These are phyloP conservation scores for Orussus abietinus DNA, from an alignment of 1,140 invertebrate species.

Conservation along the genomic window DNA sequence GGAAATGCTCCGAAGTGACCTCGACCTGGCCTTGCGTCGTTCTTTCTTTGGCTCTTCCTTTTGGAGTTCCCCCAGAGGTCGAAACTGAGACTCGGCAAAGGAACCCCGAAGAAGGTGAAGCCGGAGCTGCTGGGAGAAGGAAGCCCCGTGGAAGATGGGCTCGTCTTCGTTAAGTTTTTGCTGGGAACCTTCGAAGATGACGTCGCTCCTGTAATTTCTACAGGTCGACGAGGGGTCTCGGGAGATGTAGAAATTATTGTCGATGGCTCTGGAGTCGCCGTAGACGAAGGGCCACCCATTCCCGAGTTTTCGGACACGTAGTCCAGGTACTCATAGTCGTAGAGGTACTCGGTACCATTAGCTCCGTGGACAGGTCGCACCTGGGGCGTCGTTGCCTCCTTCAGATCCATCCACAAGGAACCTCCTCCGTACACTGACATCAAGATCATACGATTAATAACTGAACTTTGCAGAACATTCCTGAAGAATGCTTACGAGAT, in stretches of 20 bases:
- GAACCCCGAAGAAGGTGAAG: conserved; percentile 82
- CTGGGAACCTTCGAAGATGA: no score
- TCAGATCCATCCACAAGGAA: conserved; percentile 32
- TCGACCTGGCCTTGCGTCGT: conserved; percentile 39
- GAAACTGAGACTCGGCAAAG: conserved; percentile 69
- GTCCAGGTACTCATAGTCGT: conserved; percentile 77
- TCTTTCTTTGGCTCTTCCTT: conserved; percentile 53
- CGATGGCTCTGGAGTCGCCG: no score
- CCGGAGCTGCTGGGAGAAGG: conserved; percentile 54
- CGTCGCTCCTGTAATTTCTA: no score
- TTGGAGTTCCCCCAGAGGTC: conserved; percentile 58
- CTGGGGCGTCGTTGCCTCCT: conserved; percentile 42
- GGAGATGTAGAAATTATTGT: no score
- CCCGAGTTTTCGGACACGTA: conserved; percentile 62
- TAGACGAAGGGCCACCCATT: no score
- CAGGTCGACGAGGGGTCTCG: no score
- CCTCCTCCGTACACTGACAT: conserved; percentile 27
- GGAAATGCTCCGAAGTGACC: conserved; percentile 40
- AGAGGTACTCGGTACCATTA: conserved; percentile 73
- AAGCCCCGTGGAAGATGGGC: conserved; percentile 16
- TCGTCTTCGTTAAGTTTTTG: no score
- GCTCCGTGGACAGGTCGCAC: conserved; percentile 60
- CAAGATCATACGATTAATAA: conserved; percentile 9
- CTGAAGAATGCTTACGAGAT: conserved; percentile 30
- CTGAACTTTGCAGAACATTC: no score